Evolutionary conservation across 2,797 vertebrate species (phyloP).

Genomic region (Gymnoscopelus braueri): DNA sequence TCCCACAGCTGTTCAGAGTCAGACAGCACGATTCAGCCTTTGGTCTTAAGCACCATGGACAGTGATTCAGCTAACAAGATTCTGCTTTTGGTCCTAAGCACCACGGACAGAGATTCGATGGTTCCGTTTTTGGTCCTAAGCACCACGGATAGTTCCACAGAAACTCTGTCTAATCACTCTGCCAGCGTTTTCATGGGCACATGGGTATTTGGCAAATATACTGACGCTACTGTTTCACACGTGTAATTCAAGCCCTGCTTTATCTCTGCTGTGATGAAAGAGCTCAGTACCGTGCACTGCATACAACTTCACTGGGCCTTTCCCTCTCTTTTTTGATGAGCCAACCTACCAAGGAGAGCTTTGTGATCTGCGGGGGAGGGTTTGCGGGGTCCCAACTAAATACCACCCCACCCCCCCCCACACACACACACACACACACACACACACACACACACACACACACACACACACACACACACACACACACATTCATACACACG

Average conservation of each 20-base stretch:
- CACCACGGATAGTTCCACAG: slow-evolving; percentile 13
- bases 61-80: neutral
- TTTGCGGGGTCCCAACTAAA: slow-evolving; percentile 16
- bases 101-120: slow-evolving; percentile 1
- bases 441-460: too few relatives aligned
- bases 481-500: too few relatives aligned
- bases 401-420: neutral
- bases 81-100: slow-evolving; percentile 11
- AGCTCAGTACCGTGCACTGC: neutral
- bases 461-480: too few relatives aligned
- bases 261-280: slow-evolving; percentile 18
- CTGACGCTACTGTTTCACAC: slow-evolving; percentile 15
- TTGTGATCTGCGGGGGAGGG: slow-evolving; percentile 24
- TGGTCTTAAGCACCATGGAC: slow-evolving; percentile 29
- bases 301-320: slow-evolving; percentile 1
- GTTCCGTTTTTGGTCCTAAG: slow-evolving; percentile 4
- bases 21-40: too few relatives aligned
- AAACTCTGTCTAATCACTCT: neutral
- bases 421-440: too few relatives aligned
- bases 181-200: neutral
- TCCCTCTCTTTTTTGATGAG: slow-evolving; percentile 22
- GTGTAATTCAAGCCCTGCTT: neutral
- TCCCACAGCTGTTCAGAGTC: neutral
- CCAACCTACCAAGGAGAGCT: slow-evolving; percentile 26
- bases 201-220: slow-evolving; percentile 3